These are phyloP conservation scores for Gastrophryne carolinensis DNA, from an alignment of 2,797 vertebrate genomes.

Conservation along the genomic window DNA sequence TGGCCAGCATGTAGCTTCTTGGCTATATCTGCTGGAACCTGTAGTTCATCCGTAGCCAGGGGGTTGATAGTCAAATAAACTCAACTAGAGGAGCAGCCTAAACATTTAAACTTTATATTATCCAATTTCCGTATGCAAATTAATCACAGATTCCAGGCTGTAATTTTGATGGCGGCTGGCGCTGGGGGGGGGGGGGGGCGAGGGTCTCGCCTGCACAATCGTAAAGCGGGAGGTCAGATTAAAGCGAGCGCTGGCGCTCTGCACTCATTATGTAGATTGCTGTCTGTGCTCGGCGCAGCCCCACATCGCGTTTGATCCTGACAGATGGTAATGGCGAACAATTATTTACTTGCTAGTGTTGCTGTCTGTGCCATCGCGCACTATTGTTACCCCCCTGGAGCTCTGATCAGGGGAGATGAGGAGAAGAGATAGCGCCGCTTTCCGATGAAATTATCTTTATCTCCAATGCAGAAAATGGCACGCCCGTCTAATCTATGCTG, in stretches of 20 bases:
- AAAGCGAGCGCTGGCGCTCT: background rate
- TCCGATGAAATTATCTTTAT: too few relatives aligned
- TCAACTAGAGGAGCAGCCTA: too few relatives aligned
- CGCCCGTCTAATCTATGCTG: too few relatives aligned
- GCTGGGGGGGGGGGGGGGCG: too few relatives aligned
- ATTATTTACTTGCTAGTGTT: background rate
- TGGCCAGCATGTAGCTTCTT: too few relatives aligned
- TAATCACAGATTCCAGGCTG: background rate
- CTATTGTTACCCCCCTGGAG: background rate
- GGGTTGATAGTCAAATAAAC: too few relatives aligned
- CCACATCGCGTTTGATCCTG: background rate
- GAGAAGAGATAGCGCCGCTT: too few relatives aligned
- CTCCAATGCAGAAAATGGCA: too few relatives aligned
- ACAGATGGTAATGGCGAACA: slow-evolving; percentile 24
- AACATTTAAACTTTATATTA: too few relatives aligned
- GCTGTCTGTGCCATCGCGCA: background rate
- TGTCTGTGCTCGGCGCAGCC: background rate
- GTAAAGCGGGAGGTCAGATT: background rate
- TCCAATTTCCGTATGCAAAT: background rate
- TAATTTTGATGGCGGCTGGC: slow-evolving; percentile 11
- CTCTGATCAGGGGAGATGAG: background rate
- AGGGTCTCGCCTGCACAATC: background rate
- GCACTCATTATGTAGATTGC: slow-evolving; percentile 24
- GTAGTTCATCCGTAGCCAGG: too few relatives aligned
- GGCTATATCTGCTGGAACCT: too few relatives aligned